Evolutionary conservation across 1,140 invertebrate genomes (phyloP).

Genomic region (Homarus americanus): DNA sequence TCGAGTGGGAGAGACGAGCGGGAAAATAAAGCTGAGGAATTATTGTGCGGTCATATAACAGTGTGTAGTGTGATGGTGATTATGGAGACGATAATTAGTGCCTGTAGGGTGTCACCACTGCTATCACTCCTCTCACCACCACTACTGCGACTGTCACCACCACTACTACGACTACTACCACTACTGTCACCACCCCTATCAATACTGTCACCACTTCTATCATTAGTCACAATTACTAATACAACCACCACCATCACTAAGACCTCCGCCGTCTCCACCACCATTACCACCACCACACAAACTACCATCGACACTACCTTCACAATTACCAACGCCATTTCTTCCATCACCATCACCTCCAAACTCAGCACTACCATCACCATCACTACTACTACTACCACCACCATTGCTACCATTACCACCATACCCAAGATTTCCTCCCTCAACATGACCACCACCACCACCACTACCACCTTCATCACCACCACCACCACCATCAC

Average conservation of each 20-base stretch:
- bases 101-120: not conserved
- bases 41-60: too few species aligned
- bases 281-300: not conserved
- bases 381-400: not conserved
- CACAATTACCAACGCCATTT: too few species aligned
- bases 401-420: not conserved
- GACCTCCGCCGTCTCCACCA: constrained; percentile 4
- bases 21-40: too few species aligned
- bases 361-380: too few species aligned
- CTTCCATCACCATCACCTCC: too few species aligned
- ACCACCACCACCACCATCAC: too few species aligned
- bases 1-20: too few species aligned
- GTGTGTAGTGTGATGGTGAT: too few species aligned
- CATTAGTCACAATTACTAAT: not conserved
- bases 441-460: not conserved
- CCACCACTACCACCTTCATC: too few species aligned
- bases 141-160: not conserved
- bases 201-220: not conserved
- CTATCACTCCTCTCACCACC: not conserved
- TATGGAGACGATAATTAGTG: too few species aligned
- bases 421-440: not conserved
- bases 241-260: not conserved
- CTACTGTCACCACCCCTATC: not conserved
- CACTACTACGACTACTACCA: not conserved
- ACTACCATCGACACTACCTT: not conserved